Conservation (phyloP, 2,113 vertebrate species). For the Micromys minutus region DNA sequence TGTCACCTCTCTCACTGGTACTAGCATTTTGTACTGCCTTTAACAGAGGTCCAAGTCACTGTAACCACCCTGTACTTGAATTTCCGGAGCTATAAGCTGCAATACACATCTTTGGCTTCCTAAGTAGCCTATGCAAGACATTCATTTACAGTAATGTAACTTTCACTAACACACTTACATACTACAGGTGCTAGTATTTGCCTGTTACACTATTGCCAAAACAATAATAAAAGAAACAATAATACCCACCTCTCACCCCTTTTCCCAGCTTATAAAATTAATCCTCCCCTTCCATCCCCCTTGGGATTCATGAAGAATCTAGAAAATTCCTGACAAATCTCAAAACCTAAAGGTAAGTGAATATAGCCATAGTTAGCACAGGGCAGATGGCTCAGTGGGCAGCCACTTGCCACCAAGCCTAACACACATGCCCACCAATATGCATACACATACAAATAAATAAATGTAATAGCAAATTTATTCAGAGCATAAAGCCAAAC, state of each 20-base stretch:
- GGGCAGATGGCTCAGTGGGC: background rate
- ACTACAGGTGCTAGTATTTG: background rate
- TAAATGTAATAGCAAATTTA: background rate
- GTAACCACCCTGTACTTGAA: background rate
- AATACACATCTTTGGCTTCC: background rate
- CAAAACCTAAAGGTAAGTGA: conserved; percentile 4
- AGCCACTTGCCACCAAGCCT: background rate
- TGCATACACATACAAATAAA: background rate
- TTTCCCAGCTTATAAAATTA: background rate
- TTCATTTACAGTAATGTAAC: background rate
- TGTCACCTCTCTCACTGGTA: background rate
- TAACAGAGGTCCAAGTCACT: background rate
- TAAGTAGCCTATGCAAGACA: background rate
- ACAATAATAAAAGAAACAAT: background rate
- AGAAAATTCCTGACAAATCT: conserved; percentile 40
- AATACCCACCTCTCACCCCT: background rate
- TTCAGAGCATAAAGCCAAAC: background rate
- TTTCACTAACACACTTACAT: background rate
- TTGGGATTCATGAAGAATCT: conserved; percentile 12
- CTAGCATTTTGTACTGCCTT: no score
- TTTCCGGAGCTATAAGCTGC: background rate
- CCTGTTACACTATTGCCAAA: background rate
- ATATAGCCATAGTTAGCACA: background rate
- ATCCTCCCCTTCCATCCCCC: no score
- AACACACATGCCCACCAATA: background rate